These are phyloP conservation scores for Tetragnatha montana DNA, from an alignment of 2,888 invertebrate species.

Conservation along the genomic window DNA sequence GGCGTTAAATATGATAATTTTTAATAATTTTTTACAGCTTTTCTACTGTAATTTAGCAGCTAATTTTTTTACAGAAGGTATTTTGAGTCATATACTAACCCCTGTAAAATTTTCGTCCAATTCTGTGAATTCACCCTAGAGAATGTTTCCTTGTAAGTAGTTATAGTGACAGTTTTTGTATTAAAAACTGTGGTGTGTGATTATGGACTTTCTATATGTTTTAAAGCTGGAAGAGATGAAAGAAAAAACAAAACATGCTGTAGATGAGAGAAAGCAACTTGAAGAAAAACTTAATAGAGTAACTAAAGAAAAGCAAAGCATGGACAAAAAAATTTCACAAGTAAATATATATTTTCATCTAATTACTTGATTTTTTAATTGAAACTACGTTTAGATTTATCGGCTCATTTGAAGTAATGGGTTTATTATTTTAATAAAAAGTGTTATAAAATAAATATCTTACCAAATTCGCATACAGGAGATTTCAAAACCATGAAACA, in stretches of 20 bases:
- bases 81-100: no score
- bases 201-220: slow-evolving; percentile 1
- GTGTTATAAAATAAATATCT: neutral
- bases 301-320: slow-evolving; percentile 81
- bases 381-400: neutral
- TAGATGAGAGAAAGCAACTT: slow-evolving; percentile 77
- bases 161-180: neutral
- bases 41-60: no score
- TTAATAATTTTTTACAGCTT: no score
- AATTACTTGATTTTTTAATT: neutral
- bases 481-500: no score
- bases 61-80: no score
- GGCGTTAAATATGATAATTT: no score
- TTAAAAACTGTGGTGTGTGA: slow-evolving; percentile 18
- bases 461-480: neutral
- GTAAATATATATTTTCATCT: slow-evolving; percentile 26
- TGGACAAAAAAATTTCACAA: slow-evolving; percentile 82
- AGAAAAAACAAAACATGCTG: slow-evolving; percentile 78
- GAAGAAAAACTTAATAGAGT: slow-evolving; percentile 77
- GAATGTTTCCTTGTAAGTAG: no score
- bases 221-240: slow-evolving; percentile 78
- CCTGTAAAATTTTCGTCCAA: no score
- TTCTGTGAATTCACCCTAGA: no score
- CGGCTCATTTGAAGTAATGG: neutral
- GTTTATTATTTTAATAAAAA: neutral